phyloP scores from a whole-genome alignment of 1,140 invertebrate genomes.

The Pseudoatta argentina region DNA sequence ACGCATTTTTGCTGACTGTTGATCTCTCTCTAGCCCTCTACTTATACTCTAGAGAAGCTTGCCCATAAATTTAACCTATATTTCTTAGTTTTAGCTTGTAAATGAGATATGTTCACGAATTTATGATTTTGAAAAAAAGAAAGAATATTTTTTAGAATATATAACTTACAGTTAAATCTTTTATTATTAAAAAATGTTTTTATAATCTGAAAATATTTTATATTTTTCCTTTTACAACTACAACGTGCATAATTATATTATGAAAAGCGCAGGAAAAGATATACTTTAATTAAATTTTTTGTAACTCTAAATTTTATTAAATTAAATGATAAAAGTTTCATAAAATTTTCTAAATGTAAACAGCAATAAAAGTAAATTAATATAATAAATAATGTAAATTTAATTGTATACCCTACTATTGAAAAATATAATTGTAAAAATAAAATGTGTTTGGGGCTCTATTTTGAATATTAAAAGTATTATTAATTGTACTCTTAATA shows the following conservation, averaged over 20 bases:
- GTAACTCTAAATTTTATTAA: no score
- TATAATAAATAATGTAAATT: no score
- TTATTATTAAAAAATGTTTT: neutral
- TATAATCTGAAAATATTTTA: neutral
- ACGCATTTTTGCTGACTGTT: slow-evolving; percentile 51
- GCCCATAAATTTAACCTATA: slow-evolving; percentile 34
- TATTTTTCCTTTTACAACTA: neutral
- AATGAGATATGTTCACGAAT: neutral
- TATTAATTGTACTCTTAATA: no score
- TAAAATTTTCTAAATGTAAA: no score
- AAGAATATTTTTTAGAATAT: neutral
- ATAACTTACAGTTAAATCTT: neutral
- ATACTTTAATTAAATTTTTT: slow-evolving; percentile 40
- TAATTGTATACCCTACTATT: no score
- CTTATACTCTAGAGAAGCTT: neutral
- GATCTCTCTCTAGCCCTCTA: neutral
- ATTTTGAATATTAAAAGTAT: no score
- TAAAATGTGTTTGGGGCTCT: no score
- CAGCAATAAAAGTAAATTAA: no score
- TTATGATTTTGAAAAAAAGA: slow-evolving; percentile 10
- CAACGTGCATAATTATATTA: neutral
- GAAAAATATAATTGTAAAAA: no score
- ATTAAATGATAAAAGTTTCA: no score
- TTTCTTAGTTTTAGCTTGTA: neutral
- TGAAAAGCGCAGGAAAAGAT: neutral